A percentile compares a stretch with the other conserved stretches of the same genome.
These are phyloP conservation scores for Pollenia angustigena DNA, from an alignment of 2,888 invertebrate species.

Conservation along the genomic window DNA sequence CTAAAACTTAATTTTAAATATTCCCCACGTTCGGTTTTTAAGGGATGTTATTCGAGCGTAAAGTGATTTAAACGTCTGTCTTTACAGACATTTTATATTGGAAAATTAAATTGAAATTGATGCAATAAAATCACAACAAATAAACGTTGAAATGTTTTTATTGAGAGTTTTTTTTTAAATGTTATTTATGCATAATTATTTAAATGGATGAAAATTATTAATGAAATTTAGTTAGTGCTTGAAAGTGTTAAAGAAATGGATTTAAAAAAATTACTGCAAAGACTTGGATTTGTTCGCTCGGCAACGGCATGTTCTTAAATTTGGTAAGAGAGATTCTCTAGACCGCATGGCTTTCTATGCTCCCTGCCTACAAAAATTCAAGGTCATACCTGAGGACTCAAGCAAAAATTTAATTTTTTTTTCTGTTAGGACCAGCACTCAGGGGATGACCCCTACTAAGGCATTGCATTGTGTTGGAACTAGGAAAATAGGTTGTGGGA, in stretches of 20 bases:
- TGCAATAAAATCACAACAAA: slow-evolving; percentile 44
- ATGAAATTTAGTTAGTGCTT: neutral
- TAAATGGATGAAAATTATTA: slow-evolving; percentile 29
- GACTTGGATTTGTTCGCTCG: too few species aligned
- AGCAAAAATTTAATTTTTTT: too few species aligned
- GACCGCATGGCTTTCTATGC: too few species aligned
- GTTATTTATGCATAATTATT: slow-evolving; percentile 54
- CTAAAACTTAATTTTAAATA: neutral
- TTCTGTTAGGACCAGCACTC: too few species aligned
- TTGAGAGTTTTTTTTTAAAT: slow-evolving; percentile 47
- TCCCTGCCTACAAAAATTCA: too few species aligned
- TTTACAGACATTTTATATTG: slow-evolving; percentile 54
- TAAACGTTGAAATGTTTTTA: slow-evolving; percentile 20
- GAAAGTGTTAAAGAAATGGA: neutral
- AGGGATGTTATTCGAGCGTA: slow-evolving; percentile 45
- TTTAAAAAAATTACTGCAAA: neutral
- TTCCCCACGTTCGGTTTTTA: slow-evolving; percentile 16
- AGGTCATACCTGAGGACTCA: too few species aligned
- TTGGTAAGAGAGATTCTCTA: too few species aligned
- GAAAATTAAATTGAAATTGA: slow-evolving; percentile 64
- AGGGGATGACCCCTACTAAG: too few species aligned
- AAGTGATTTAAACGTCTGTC: slow-evolving; percentile 72
- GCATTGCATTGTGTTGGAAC: too few species aligned
- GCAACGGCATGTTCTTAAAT: too few species aligned
- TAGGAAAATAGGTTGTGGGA: too few species aligned